A percentile compares a stretch with the other conserved stretches of the same genome.
phyloP scores from a whole-genome alignment of 2,113 vertebrate genomes.

The Alouatta palliata region DNA sequence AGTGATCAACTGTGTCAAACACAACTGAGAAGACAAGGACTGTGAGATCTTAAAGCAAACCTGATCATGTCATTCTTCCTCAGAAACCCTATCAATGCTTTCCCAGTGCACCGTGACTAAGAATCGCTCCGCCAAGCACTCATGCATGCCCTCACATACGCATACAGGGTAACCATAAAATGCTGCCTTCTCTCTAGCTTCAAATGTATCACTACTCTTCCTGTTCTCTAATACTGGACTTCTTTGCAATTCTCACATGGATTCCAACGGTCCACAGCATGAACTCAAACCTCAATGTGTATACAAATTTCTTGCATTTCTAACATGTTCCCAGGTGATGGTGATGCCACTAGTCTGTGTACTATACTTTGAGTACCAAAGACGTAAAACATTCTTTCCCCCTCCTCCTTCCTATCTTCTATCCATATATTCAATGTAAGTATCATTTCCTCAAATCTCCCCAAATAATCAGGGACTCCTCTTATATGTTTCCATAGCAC shows the following conservation, averaged over 20 bases:
- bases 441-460: neutral
- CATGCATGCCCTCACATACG: neutral
- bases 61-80: neutral
- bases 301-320: neutral
- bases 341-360: neutral
- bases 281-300: neutral
- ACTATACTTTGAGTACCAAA: neutral
- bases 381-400: neutral
- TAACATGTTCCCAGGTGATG: neutral
- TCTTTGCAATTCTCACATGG: neutral
- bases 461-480: neutral
- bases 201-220: neutral
- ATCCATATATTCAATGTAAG: neutral
- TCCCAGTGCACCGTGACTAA: neutral
- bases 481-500: neutral
- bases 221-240: neutral
- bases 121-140: neutral
- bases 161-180: neutral
- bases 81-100: neutral
- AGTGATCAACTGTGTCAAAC: neutral
- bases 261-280: neutral
- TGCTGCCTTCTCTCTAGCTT: neutral
- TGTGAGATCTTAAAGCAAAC: neutral
- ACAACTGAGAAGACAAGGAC: neutral
- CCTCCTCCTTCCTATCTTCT: neutral